Evolutionary conservation across 2,888 invertebrate species (phyloP), one percentile per base, ranked within the genome.

Genomic region (Conomelus anceps): DNA sequence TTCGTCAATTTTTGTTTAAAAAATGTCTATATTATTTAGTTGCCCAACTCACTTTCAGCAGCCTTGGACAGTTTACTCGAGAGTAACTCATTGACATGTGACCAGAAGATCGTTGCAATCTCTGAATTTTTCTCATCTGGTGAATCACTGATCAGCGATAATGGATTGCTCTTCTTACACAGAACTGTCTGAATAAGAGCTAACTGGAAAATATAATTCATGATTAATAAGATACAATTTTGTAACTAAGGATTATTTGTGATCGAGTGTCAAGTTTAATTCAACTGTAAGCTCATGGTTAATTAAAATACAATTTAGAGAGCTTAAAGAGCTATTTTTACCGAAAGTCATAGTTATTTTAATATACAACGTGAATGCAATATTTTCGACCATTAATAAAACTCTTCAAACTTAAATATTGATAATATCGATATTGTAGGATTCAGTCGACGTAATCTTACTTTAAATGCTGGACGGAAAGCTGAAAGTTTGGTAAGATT

Each of bases 31-130:
- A 13, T 17, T 34, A 34, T 34, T 34, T 17, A 34, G 3, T 34
- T 6, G n/a, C n/a, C 86, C 63, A 86, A 90, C 90, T 90, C 91
- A 93, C 93, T 93, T 92, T 94, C 94, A 88, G 95, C 91, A 84
- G 92, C 91, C 86, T 90, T 89, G 0, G 90, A 89, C n/a, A 92
- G 90, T 85, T 91, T 89, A 90, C 92, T 93, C 9, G 93, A 93
- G 23, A 95, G 92, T 20, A 94, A 91, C 86, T 93, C 93, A 90
- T 94, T 94, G 0, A 95, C 93, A 26, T 93, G 92, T 26, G 92
- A 92, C 96, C 96, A 94, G 94, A 95, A 94, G 92, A 94, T 93
- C 91, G 93, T 90, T 91, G 94, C 94, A 92, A 96, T 90, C 86
- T 91, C 91, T 0, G 91, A 91, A 22, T 89, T 89, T 22, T 91